A percentile compares a stretch with the other conserved stretches of the same genome.
These are phyloP conservation scores for Tachystola acroxantha DNA, from an alignment of 2,888 invertebrate species.

Conservation along the genomic window DNA sequence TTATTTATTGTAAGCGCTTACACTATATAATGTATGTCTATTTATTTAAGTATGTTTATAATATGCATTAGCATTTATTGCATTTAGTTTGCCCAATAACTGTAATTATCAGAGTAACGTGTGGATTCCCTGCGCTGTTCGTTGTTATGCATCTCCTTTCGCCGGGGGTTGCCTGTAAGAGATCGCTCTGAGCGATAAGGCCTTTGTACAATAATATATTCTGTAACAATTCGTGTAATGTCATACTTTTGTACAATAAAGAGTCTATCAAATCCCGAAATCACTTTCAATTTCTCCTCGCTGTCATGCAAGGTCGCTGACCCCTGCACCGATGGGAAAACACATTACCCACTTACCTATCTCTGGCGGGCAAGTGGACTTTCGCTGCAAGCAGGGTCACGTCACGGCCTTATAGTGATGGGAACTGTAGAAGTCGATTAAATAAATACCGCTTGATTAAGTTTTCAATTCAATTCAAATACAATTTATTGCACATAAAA, in stretches of 20 bases:
- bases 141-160: no score
- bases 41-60: no score
- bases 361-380: constrained; percentile 37
- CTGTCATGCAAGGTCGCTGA: constrained; percentile 18
- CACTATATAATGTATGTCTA: no score
- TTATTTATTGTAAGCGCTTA: no score
- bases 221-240: background rate
- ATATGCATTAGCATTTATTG: no score
- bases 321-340: constrained; percentile 18
- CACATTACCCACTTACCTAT: constrained; percentile 31
- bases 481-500: no score
- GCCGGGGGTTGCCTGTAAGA: no score
- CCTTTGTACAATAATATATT: constrained; percentile 16
- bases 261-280: background rate
- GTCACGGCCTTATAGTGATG: constrained; percentile 32
- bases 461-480: no score
- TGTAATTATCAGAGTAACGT: no score
- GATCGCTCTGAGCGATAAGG: background rate
- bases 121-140: no score
- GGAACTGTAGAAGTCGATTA: constrained; percentile 9
- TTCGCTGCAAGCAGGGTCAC: constrained; percentile 52
- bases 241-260: constrained; percentile 8
- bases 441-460: no score
- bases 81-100: no score
- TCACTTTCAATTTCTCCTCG: constrained; percentile 5